phyloP scores from a whole-genome alignment of 2,113 vertebrate species.

The Odocoileus hemionus region DNA sequence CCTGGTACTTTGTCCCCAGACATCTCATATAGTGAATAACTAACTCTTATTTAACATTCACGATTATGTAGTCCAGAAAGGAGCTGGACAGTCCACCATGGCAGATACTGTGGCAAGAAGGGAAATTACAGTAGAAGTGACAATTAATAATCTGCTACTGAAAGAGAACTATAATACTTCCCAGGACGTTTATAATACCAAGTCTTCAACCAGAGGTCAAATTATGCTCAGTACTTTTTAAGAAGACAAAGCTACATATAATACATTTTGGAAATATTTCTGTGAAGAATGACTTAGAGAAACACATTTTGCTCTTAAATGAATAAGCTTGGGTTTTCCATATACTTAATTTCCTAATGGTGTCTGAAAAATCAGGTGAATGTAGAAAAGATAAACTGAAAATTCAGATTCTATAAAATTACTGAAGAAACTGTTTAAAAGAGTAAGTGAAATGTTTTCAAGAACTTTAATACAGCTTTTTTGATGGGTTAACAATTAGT shows the following conservation, averaged over 20 bases:
- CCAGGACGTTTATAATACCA: not conserved
- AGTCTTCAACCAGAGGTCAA: conserved; percentile 5
- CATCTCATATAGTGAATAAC: not conserved
- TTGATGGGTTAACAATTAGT: conserved; percentile 60
- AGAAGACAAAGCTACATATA: not conserved
- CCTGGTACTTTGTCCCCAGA: not conserved
- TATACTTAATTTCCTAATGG: not conserved
- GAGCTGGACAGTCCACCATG: not conserved
- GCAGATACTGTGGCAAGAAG: not conserved
- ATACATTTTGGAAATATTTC: conserved; percentile 13
- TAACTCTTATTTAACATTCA: not conserved
- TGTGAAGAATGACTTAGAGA: conserved; percentile 6
- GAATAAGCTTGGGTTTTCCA: conserved; percentile 14
- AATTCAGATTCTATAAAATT: not conserved
- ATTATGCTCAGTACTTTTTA: conserved; percentile 1
- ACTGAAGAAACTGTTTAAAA: not conserved
- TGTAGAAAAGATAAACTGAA: not conserved
- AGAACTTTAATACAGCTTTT: conserved; percentile 39
- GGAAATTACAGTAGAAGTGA: not conserved
- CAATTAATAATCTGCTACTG: not conserved
- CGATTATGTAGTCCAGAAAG: conserved; percentile 13
- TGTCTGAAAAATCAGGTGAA: not conserved
- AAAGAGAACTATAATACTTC: conserved; percentile 11
- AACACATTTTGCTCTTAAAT: not conserved
- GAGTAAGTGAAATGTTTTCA: not conserved